A percentile compares a stretch with the other conserved stretches of the same genome.
Evolutionary conservation across 1,140 invertebrate genomes (phyloP).

Genomic region (Cotesia chilonis): DNA sequence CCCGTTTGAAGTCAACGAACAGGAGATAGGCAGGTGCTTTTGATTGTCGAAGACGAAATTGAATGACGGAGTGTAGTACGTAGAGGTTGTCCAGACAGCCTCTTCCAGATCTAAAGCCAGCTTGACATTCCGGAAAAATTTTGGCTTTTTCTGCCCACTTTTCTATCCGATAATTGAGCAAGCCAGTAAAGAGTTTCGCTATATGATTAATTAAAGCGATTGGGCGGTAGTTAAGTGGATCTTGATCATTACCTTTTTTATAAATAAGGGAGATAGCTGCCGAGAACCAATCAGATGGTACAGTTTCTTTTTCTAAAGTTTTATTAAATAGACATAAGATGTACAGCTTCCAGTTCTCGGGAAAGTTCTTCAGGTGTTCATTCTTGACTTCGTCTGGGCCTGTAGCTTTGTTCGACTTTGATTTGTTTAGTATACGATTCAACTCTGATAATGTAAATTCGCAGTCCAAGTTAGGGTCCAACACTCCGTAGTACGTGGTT

Average conservation of each 20-base stretch:
- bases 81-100: conserved; percentile 43
- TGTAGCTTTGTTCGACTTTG: conserved; percentile 29
- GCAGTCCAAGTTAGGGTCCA: conserved; percentile 18
- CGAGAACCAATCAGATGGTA: conserved; percentile 20
- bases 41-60: conserved; percentile 26
- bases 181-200: conserved; percentile 41
- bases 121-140: conserved; percentile 42
- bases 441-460: conserved; percentile 14
- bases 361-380: conserved; percentile 31
- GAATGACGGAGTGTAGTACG: conserved; percentile 31
- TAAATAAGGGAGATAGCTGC: conserved; percentile 21
- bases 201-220: conserved; percentile 41
- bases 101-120: conserved; percentile 39
- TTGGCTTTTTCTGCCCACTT: conserved; percentile 39
- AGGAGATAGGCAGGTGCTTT: conserved; percentile 10
- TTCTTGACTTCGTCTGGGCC: conserved; percentile 37
- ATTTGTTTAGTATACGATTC: neutral
- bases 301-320: neutral
- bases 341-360: conserved; percentile 11
- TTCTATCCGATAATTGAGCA: conserved; percentile 35
- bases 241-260: conserved; percentile 40
- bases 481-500: neutral
- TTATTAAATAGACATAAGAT: conserved; percentile 26
- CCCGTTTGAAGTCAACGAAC: conserved; percentile 27
- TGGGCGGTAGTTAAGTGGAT: conserved; percentile 44